Conservation (phyloP, 2,888 invertebrate genomes). For the Stegana nigrithorax region DNA sequence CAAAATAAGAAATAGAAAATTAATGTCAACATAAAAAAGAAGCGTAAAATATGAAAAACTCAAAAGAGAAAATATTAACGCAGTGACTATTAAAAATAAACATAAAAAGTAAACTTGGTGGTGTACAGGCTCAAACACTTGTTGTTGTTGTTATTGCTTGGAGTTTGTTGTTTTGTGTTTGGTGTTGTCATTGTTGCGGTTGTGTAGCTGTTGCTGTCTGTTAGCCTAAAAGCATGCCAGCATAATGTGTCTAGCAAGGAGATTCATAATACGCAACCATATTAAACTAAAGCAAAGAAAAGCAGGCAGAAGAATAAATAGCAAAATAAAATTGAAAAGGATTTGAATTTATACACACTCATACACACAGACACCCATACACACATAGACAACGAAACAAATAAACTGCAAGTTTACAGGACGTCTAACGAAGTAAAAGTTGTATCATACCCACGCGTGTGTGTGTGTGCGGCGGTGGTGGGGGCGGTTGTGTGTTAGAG, state of each 20-base stretch:
- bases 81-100: background rate
- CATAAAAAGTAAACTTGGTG: background rate
- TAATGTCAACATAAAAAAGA: background rate
- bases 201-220: background rate
- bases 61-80: too few relatives aligned
- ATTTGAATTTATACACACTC: too few relatives aligned
- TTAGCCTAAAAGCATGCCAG: conserved; percentile 16
- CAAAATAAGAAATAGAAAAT: background rate
- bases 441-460: too few relatives aligned
- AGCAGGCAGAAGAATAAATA: background rate
- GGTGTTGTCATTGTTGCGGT: background rate
- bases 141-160: background rate
- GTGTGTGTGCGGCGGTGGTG: too few relatives aligned
- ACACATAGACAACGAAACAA: background rate
- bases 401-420: background rate
- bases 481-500: too few relatives aligned
- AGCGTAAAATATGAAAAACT: too few relatives aligned
- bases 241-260: conserved; percentile 15
- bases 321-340: background rate
- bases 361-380: too few relatives aligned
- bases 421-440: too few relatives aligned
- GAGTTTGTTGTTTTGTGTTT: background rate
- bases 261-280: background rate
- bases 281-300: too few relatives aligned
- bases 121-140: background rate